Conservation (phyloP, 2,888 invertebrate species). For the Cephus spinipes region DNA sequence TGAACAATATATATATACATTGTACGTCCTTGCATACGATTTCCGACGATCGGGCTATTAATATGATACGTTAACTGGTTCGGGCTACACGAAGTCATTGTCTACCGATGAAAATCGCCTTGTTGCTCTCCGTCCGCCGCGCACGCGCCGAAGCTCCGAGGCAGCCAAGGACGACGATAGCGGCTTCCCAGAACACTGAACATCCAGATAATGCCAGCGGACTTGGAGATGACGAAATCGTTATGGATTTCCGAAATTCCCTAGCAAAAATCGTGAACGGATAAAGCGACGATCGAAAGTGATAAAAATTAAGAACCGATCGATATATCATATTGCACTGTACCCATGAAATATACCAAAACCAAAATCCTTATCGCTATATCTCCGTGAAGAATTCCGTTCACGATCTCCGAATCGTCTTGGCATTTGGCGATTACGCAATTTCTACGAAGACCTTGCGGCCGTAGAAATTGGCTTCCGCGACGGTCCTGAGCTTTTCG, state of each 20-base stretch:
- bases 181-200: slow-evolving; percentile 48
- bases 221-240: not conserved
- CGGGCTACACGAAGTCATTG: slow-evolving; percentile 19
- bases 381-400: not conserved
- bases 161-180: slow-evolving; percentile 50
- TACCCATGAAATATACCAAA: not conserved
- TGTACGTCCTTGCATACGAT: not conserved
- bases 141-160: slow-evolving; percentile 29
- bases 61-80: slow-evolving; percentile 21
- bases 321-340: not conserved
- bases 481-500: slow-evolving; percentile 18
- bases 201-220: slow-evolving; percentile 39
- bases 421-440: slow-evolving; percentile 21
- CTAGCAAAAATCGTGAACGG: not conserved
- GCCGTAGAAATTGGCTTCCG: slow-evolving; percentile 26
- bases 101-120: not conserved
- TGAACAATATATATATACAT: not conserved
- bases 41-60: slow-evolving; percentile 33
- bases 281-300: not conserved
- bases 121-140: not conserved
- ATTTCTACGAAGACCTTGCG: slow-evolving; percentile 19
- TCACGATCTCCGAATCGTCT: not conserved
- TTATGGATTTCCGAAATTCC: not conserved
- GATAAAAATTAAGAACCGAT: not conserved
- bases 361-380: not conserved